These are phyloP conservation scores for Polypterus senegalus DNA, from an alignment of 2,113 vertebrate species.

Conservation along the genomic window DNA sequence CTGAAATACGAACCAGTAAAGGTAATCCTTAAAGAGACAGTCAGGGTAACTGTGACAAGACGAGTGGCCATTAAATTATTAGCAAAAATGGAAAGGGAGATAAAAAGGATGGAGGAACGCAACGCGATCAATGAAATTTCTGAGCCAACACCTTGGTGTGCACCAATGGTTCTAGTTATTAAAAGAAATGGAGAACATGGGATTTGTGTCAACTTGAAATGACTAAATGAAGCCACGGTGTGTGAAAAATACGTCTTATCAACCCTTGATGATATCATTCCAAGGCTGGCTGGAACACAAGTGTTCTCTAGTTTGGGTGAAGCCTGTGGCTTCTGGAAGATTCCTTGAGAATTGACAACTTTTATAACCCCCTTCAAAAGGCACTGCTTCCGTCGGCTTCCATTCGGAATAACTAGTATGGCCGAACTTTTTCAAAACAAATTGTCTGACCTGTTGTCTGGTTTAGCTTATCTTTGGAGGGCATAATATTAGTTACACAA, in stretches of 20 bases:
- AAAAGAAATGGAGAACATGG: constrained; percentile 11
- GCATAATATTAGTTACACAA: background rate
- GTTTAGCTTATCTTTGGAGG: background rate
- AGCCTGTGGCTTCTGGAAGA: background rate
- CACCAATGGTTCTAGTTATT: constrained; percentile 11
- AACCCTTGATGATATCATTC: constrained; percentile 6
- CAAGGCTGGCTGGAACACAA: constrained; percentile 2
- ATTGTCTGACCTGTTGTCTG: background rate
- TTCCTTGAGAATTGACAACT: background rate
- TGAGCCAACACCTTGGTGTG: constrained; percentile 15
- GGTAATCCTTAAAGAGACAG: constrained; percentile 7
- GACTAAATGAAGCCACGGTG: constrained; percentile 6
- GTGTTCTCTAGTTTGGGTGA: background rate
- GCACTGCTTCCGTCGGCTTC: background rate
- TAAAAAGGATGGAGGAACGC: constrained; percentile 3
- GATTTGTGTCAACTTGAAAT: constrained; percentile 17
- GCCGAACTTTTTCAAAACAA: background rate
- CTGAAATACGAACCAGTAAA: constrained; percentile 5
- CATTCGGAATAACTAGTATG: background rate
- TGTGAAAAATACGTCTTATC: constrained; percentile 4
- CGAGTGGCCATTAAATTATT: constrained; percentile 1
- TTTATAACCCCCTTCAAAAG: background rate
- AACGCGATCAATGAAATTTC: constrained; percentile 9
- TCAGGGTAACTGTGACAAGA: constrained; percentile 2
- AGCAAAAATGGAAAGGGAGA: constrained; percentile 4